A percentile compares a stretch with the other conserved stretches of the same genome.
These are phyloP conservation scores for Picathartes gymnocephalus DNA, from an alignment of 2,113 vertebrate species.

Conservation along the genomic window DNA sequence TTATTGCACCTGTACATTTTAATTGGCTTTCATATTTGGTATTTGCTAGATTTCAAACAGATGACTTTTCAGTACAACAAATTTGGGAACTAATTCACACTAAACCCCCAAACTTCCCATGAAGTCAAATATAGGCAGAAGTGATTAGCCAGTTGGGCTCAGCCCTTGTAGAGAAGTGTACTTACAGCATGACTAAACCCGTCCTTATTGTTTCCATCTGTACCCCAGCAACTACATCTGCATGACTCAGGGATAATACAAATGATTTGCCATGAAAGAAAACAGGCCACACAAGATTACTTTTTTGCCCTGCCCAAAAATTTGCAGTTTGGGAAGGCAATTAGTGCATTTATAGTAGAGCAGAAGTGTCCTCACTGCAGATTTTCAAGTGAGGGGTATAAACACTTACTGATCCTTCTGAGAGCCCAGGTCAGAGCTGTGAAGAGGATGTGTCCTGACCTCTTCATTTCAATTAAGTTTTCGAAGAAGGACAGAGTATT, in stretches of 20 bases:
- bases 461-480: not conserved
- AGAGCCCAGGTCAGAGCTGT: not conserved
- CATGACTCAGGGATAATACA: not conserved
- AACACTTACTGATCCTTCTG: accelerated
- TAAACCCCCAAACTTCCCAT: not conserved
- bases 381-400: not conserved
- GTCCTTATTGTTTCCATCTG: not conserved
- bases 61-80: not conserved
- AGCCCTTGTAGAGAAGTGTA: not conserved
- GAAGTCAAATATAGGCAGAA: not conserved
- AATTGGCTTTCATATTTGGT: not conserved
- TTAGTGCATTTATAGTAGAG: not conserved
- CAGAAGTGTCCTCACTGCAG: not conserved
- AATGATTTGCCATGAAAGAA: not conserved
- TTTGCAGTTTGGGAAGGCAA: not conserved
- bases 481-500: not conserved
- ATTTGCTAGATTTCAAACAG: not conserved
- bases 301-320: not conserved
- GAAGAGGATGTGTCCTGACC: not conserved
- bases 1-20: slow-evolving; percentile 21
- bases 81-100: not conserved
- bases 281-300: not conserved
- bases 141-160: not conserved
- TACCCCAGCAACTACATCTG: not conserved
- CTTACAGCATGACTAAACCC: not conserved